phyloP scores from a whole-genome alignment of 2,113 vertebrate species.

The Phainopepla nitens region DNA sequence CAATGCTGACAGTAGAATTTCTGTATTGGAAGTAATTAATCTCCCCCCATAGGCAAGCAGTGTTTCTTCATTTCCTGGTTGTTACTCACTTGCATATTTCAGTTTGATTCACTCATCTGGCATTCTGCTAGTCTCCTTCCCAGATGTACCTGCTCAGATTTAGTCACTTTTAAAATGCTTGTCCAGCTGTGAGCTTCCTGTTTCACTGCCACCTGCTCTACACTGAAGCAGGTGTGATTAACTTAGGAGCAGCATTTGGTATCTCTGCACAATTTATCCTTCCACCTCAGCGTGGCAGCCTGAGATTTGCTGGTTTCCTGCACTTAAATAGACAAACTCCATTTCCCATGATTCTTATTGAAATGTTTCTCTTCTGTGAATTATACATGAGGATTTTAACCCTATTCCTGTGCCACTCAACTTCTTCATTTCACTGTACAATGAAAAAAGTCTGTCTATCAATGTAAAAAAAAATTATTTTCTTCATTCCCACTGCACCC shows the following conservation, averaged over 20 bases:
- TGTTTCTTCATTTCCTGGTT: not conserved
- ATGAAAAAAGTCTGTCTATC: not conserved
- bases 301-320: not conserved
- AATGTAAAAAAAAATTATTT: not conserved
- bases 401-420: not conserved
- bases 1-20: not conserved
- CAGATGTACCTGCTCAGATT: not conserved
- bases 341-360: not conserved
- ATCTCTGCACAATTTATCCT: not conserved
- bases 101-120: not conserved
- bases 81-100: not conserved
- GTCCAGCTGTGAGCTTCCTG: not conserved
- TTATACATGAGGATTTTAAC: not conserved
- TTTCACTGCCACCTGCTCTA: not conserved
- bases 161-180: not conserved
- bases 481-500: not conserved
- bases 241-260: not conserved
- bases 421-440: not conserved
- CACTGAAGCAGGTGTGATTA: not conserved
- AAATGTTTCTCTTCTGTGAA: not conserved
- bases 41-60: not conserved
- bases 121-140: not conserved
- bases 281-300: not conserved
- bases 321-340: not conserved
- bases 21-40: not conserved